Conservation (phyloP, 2,113 vertebrate genomes). For the Sialia sialis region DNA sequence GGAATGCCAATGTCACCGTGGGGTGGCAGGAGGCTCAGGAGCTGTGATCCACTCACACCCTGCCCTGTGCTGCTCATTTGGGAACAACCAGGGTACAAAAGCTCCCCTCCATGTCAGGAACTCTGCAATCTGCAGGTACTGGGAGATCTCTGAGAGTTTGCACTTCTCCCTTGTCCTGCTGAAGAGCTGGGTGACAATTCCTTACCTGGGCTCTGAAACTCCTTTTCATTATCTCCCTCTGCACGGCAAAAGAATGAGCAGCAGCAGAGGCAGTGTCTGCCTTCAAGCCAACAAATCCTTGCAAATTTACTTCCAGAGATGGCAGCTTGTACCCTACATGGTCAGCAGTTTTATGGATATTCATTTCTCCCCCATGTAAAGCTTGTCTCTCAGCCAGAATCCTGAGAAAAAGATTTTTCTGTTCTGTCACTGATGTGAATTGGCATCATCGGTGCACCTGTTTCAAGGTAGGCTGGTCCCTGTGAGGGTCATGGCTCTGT, state of each 20-base stretch:
- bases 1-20: background rate
- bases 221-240: background rate
- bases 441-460: background rate
- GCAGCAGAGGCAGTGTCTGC: background rate
- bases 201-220: background rate
- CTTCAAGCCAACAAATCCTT: background rate
- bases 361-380: background rate
- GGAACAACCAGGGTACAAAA: background rate
- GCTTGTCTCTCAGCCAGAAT: no score
- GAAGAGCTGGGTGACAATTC: fast-evolving
- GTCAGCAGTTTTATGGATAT: background rate
- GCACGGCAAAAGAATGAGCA: background rate
- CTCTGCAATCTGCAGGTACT: background rate
- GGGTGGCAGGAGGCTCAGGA: background rate
- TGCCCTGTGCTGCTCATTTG: background rate
- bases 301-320: background rate
- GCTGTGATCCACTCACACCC: background rate
- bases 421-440: background rate
- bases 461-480: background rate
- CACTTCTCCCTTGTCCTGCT: background rate
- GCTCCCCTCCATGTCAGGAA: background rate
- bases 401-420: no score
- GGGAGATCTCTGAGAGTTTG: background rate
- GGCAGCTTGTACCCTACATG: background rate
- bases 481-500: background rate